Evolutionary conservation across 2,113 vertebrate genomes (phyloP), one percentile per base, ranked within the genome.

Genomic region (Melanerpes formicivorus): DNA sequence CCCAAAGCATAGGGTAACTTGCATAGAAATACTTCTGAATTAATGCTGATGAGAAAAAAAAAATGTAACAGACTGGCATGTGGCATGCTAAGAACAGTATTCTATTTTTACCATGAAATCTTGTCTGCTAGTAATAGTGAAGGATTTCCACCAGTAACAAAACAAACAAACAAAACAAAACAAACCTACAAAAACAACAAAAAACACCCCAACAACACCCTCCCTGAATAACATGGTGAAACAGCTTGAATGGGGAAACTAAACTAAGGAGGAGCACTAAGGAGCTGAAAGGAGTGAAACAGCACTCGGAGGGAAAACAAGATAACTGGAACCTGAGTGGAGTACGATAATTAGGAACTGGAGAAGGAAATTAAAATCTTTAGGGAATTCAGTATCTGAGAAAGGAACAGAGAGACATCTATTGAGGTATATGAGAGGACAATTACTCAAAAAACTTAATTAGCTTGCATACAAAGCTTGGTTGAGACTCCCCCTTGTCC

Each of bases 321-420:
- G 66, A 34, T 84, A 89, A 90, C 77, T 21, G 48, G 81, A 88
- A 70, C 78, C 86, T 90, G 60, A 88, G 42, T 91, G 64, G 54
- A 72, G 10, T 80, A 73, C 58, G 92, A 54, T 88, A 93, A 94
- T 96, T 96, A 96, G 88, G 89, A 96, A 96, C 78, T 89, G 52
- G 56, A 65, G 80, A 91, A 95, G 91, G 62, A 95, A 96, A 97
- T 84, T 16, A 80, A 95, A 94, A 91, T 95, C 80, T 71, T 82
- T 73, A 90, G 64, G 66, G 94, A 91, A 86, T 84, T 87, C 46
- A 73, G 71, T 60, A 85, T 76, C 93, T 60, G 72, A 91, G 87
- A 87, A 70, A 32, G 72, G 65, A 94, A 90, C 58, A 65, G 44
- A 94, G 54, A 72, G 66, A 74, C 92, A 92, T 74, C 87, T 63